These are phyloP conservation scores for Misgurnus mizolepis DNA, from an alignment of 2,113 vertebrate species.

Conservation along the genomic window DNA sequence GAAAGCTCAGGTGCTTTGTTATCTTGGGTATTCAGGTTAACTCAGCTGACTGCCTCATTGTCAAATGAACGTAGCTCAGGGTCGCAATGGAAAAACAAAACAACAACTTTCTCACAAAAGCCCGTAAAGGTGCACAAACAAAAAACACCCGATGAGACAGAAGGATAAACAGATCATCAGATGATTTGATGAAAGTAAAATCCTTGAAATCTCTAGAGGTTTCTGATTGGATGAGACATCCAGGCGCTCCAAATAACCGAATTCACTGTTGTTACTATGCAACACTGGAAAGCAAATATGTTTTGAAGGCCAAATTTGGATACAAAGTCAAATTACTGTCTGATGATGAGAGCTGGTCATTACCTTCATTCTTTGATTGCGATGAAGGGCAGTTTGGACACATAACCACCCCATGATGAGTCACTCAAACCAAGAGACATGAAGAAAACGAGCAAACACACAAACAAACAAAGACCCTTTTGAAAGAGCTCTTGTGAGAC, in stretches of 20 bases:
- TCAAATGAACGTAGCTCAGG: slow-evolving; percentile 46
- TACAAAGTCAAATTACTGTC: slow-evolving; percentile 6
- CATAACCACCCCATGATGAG: slow-evolving; percentile 15
- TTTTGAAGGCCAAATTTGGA: slow-evolving; percentile 38
- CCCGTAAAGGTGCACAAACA: not conserved
- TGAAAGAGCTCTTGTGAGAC: slow-evolving; percentile 13
- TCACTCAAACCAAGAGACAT: slow-evolving; percentile 26
- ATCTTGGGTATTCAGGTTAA: slow-evolving; percentile 52
- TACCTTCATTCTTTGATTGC: slow-evolving; percentile 32
- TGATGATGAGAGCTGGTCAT: slow-evolving; percentile 21
- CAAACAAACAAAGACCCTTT: slow-evolving; percentile 41
- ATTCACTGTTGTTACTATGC: slow-evolving; percentile 44
- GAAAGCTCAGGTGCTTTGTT: slow-evolving; percentile 53
- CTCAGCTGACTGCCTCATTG: slow-evolving; percentile 51
- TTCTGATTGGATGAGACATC: slow-evolving; percentile 18
- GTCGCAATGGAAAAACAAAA: not conserved
- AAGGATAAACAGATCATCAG: slow-evolving; percentile 6
- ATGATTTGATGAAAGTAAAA: slow-evolving; percentile 5
- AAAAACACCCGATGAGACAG: not conserved
- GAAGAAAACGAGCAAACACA: slow-evolving; percentile 23
- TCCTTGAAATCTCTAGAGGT: slow-evolving; percentile 14
- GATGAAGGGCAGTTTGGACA: slow-evolving; percentile 32
- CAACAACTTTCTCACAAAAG: not conserved
- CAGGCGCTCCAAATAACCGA: slow-evolving; percentile 5
- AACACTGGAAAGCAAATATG: not conserved